Base-by-base conservation (phyloP, 1,140 invertebrate species). In the Oscheius sp. region DNA sequence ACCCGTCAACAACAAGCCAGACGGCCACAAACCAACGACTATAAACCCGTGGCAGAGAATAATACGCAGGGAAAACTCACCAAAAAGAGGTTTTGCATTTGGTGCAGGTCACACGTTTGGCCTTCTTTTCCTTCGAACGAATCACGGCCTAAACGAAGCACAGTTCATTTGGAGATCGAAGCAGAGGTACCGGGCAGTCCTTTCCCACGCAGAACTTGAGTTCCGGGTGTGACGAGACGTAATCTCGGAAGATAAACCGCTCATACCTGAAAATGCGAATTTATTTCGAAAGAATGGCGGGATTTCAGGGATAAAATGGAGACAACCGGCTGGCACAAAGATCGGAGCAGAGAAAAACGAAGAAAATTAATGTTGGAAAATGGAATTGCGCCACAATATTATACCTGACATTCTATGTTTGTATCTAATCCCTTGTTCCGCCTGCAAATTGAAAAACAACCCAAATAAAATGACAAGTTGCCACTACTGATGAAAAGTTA, bases 231-330 rank as follows among this genome's bases (percentile, higher is more conserved):
- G 85, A 84, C 84, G 91, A 93, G 0, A 99, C 93, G 87, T 96
- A 95, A 86, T 98, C 95, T 81, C 92, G 90, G 85, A 97, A 97
- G 75, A 92, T 91, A 85, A 95, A 93, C 77, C 93, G 91, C 83
- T 96, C 92, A 87, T 97, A 99, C 82, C 93, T 92, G 82, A 95
- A 92, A 68, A 92, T 87, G 80, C 95, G 42, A 49, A 23, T n/a
- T n/a, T 18, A 36, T 34, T 28, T 71, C 3, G 38, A 42, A 42
- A 42, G 38, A 42, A 42, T 10, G 38, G n/a, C n/a, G n/a, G n/a
- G n/a, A n/a, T n/a, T n/a, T n/a, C n/a, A n/a, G n/a, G n/a, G n/a
- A n/a, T n/a, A n/a, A n/a, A n/a, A n/a, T n/a, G n/a, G n/a, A n/a
- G n/a, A n/a, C n/a, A n/a, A n/a, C n/a, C n/a, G n/a, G n/a, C n/a